Percentiles rank a stretch among this genome's conserved stretches.
phyloP scores from a whole-genome alignment of 1,140 invertebrate species.

The Antheraea mylitta region DNA sequence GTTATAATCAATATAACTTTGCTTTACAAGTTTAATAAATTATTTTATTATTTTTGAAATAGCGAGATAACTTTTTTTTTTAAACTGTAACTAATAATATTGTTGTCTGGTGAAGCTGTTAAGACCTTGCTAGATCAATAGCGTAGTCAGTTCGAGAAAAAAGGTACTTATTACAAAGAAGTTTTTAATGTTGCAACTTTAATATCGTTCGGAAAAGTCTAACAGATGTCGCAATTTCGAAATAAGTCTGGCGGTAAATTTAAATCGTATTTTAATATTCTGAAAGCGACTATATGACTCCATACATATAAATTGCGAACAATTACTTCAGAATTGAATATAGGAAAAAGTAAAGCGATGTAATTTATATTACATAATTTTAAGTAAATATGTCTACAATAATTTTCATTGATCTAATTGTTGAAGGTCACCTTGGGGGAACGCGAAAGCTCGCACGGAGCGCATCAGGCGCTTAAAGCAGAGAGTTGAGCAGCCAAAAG shows the following conservation, averaged over 20 bases:
- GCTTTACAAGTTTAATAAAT: no score
- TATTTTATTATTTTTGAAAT: no score
- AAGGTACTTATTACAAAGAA: no score
- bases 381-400: not conserved
- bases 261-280: not conserved
- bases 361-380: not conserved
- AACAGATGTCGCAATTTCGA: not conserved
- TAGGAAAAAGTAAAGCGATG: not conserved
- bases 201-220: not conserved
- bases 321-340: not conserved
- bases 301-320: not conserved
- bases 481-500: not conserved
- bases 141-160: no score
- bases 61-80: no score
- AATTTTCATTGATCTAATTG: slow-evolving; percentile 48
- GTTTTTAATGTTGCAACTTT: not conserved
- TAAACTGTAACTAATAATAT: no score
- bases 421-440: slow-evolving; percentile 68
- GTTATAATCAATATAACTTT: no score
- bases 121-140: no score
- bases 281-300: not conserved
- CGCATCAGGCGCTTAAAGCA: not conserved
- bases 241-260: not conserved
- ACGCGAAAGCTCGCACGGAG: slow-evolving; percentile 59
- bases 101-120: no score